Base-by-base conservation (phyloP, 1,140 invertebrate species). In the Penaeus indicus region DNA sequence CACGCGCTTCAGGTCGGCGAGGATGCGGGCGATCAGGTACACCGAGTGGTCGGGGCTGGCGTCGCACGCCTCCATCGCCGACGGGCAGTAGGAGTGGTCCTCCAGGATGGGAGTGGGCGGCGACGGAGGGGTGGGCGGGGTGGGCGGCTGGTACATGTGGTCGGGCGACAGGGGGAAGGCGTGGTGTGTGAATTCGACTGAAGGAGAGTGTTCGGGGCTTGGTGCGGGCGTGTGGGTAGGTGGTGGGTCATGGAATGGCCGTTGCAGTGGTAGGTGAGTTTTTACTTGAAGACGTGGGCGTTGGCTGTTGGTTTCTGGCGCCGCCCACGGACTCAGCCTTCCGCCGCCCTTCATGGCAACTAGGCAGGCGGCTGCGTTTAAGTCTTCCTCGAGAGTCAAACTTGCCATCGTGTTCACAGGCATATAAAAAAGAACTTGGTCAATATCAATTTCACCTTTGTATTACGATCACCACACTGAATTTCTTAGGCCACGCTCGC, bases 1-100 rank as follows among this genome's bases (percentile, higher is more conserved):
- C 84, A 94, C 93, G 84, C 93, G 92, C 27, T 93, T 94, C 62
- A 95, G 92, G 92, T 95, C 94, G 21, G 95, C 94, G 54, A 95
- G 92, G 86, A 95, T 95, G 64, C 94, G 91, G 22, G 94, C 94
- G 25, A 95, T 94, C 93, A 84, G 80, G 81, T 88, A 88, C 64
- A 84, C 86, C 18, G 81, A 63, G 32, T 94, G 94, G 92, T 90
- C 89, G 7, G 86, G 72, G 54, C 69, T 69, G 62, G 54, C 54
- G 54, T 54, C 54, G 54, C 54, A 54, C 54, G 90, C 84, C 18
- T 86, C 47, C 60, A 88, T 78, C 61, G 87, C 88, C 18, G 85
- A 25, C 61, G 87, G 67, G 27, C 88, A 75, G 18, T 85, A 75
- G 32, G 84, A 86, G 72, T 87, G 85, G 32, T 77, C 69, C 42